Evolutionary conservation across 2,888 invertebrate genomes (phyloP), one percentile per base, ranked within the genome.

Genomic region (Eristalis arbustorum): DNA sequence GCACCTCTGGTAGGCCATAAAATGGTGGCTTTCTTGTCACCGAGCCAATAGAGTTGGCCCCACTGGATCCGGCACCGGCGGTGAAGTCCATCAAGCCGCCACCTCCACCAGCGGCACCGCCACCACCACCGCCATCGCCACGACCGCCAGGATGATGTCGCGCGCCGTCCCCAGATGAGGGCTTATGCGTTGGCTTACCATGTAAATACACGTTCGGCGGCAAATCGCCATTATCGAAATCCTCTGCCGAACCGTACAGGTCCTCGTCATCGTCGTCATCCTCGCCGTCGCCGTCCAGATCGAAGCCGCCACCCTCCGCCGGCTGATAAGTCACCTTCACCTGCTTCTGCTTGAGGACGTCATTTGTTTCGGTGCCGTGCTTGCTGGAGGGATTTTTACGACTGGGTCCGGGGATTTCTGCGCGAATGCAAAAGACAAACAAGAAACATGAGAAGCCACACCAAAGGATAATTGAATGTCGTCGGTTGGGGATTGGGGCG

Each of bases 371-470:
- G 88, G 91, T 91, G 85, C 92, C 93, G 75, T 91, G 91, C 67
- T 93, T 92, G 49, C 94, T 94, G 89, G 94, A 93, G 66, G 94
- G 94, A 89, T 94, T 94, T 89, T 93, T 94, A 82, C 94, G 92
- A 57, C 95, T 95, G 10, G 96, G 95, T 40, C 96, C 96, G n/a
- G 96, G 95, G 89, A 96, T 97, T 93, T 96, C 96, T 97, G 14
- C 0, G 1, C 18, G 49, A 49, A 57, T 49, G n/a, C 42, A 22
- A 49, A 69, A 56, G 74, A 64, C 3, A 74, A 61, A 61, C 63
- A 49, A 66, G 28, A 69, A 66, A 63, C 61, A 68, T 42, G 64
- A 59, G 23, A 84, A 69, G 59, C 59, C 31, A 49, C 8, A 49
- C 18, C 8, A 49, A 72, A 71, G 80, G 76, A 84, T 87, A 87